Evolutionary conservation across 2,888 invertebrate genomes (phyloP), one percentile per base, ranked within the genome.

Genomic region (Podotricha telesiphe): DNA sequence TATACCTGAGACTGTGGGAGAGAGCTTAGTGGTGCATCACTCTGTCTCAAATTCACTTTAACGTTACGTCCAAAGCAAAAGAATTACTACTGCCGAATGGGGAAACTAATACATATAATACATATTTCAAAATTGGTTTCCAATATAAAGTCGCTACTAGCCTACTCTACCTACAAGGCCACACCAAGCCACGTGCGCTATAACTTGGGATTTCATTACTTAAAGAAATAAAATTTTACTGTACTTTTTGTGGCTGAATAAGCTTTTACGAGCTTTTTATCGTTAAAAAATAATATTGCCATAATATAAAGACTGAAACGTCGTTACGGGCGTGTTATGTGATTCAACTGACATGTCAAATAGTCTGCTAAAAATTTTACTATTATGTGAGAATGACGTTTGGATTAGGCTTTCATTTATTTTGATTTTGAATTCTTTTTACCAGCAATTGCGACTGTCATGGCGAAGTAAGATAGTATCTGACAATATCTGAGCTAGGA

Each of bases 211-310:
- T 72, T 64, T 67, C 66, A 70, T 73, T 72, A 72, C 64, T 59
- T 68, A 64, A 69, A 47, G 72, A 63, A 70, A 70, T 69, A 75
- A 72, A 71, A 19, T 69, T 73, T 74, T 73, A 74, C 59, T 65
- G 64, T 51, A 22, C 53, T 68, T 68, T 72, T 72, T 72, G 70
- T 64, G 70, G 70, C 37, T 34, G 58, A 64, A 70, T 72, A 72
- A 70, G 59, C 50, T 70, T 72, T 72, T 70, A 72, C 19, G 55
- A 28, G 45, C 11, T 53, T 67, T 68, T 64, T 68, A 70, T 63
- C 62, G 59, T 48, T 72, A 48, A 59, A 72, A 72, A 72, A 72
- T 68, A 70, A 72, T 68, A 72, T 68, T 28, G 64, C 45, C 15
- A 65, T n/a, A 66, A 72, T 66, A 68, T 66, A 70, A 48, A 22